phyloP scores from a whole-genome alignment of 1,140 invertebrate species.

The Marisa cornuarietis region DNA sequence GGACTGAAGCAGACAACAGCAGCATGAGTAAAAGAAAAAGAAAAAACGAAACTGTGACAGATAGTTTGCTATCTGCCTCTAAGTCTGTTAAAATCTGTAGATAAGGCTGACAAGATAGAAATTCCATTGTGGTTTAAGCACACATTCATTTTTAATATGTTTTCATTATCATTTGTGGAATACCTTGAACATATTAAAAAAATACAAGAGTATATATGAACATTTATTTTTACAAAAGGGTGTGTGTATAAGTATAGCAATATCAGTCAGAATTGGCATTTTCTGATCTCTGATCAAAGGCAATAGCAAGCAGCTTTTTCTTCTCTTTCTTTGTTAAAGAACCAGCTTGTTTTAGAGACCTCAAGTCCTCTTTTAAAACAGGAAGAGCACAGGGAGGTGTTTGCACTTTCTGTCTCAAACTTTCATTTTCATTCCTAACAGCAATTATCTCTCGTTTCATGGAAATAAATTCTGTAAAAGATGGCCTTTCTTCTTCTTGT shows the following conservation, averaged over 20 bases:
- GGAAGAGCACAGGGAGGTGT: constrained; percentile 5
- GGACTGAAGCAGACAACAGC: too few species aligned
- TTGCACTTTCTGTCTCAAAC: constrained; percentile 34
- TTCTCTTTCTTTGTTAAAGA: constrained; percentile 6
- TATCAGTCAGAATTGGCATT: not conserved
- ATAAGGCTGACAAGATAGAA: too few species aligned
- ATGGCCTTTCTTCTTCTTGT: constrained; percentile 38
- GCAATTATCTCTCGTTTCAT: constrained; percentile 49
- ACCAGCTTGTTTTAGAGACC: not conserved
- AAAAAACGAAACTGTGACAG: too few species aligned
- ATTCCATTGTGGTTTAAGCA: not conserved
- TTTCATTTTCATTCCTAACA: constrained; percentile 50
- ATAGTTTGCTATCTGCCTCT: too few species aligned
- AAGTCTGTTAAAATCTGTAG: too few species aligned
- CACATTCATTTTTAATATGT: too few species aligned
- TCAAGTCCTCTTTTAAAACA: constrained; percentile 18
- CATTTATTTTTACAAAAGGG: constrained; percentile 7
- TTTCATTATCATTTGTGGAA: not conserved
- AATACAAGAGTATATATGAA: not conserved
- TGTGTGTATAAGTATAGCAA: constrained; percentile 17
- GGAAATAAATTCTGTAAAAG: constrained; percentile 53
- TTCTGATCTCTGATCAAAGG: constrained; percentile 1
- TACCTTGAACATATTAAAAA: not conserved
- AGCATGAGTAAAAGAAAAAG: too few species aligned
- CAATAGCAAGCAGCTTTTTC: constrained; percentile 28